Evolutionary conservation across 2,797 vertebrate genomes (phyloP).

Genomic region (Sylvilagus floridanus): DNA sequence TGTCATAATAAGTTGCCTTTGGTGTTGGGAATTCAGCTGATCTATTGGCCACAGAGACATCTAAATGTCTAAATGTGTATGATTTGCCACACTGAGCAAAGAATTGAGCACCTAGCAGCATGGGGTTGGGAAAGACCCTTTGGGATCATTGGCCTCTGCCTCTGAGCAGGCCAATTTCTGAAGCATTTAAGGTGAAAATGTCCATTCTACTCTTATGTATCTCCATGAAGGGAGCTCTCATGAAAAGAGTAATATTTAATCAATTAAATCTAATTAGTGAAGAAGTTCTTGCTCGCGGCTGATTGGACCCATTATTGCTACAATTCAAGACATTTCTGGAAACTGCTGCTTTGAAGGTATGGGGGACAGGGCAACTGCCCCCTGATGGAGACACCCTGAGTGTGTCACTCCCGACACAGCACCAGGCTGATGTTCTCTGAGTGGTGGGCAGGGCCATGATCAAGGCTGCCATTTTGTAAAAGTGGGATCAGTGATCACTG

Average conservation of each 20-base stretch:
- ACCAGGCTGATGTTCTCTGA: background rate
- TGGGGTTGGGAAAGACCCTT: background rate
- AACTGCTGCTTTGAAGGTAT: background rate
- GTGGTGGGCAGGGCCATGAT: background rate
- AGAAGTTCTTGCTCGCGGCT: background rate
- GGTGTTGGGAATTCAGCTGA: background rate
- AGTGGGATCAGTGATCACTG: background rate
- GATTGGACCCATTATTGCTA: background rate
- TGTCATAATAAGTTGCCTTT: background rate
- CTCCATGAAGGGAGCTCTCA: background rate
- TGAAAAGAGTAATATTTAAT: background rate
- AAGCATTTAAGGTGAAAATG: background rate
- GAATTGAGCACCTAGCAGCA: background rate
- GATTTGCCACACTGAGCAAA: background rate
- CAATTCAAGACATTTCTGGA: constrained; percentile 1
- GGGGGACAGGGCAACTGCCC: background rate
- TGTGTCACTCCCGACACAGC: background rate
- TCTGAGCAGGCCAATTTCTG: background rate
- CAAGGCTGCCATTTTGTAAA: background rate
- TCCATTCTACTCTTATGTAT: background rate
- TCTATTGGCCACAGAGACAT: background rate
- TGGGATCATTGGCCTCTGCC: background rate
- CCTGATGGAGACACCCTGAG: background rate
- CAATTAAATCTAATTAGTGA: background rate
- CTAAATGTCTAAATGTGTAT: background rate